Conservation (phyloP, 2,113 vertebrate species). For the Eubucco bourcierii region DNA sequence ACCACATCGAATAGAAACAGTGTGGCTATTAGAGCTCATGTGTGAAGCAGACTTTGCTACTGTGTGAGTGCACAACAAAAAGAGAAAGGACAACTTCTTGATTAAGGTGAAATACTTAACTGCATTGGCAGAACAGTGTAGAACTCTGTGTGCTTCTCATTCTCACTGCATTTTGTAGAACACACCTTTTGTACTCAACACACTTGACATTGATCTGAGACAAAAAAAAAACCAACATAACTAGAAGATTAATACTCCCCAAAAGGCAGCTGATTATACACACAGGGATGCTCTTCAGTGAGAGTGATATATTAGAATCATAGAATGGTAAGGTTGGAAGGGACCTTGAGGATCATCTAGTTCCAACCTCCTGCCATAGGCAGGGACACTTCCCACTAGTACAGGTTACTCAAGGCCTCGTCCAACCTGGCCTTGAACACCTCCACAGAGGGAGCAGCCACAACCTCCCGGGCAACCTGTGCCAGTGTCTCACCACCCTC, state of each 20-base stretch:
- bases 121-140: background rate
- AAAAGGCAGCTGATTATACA: background rate
- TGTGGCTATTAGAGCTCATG: background rate
- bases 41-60: background rate
- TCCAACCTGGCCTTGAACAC: too few relatives aligned
- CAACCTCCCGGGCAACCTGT: too few relatives aligned
- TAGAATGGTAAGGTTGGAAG: too few relatives aligned
- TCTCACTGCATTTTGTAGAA: background rate
- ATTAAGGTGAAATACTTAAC: background rate
- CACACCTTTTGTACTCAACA: background rate
- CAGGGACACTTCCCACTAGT: too few relatives aligned
- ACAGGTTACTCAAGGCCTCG: too few relatives aligned
- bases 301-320: background rate
- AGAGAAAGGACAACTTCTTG: background rate
- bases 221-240: background rate
- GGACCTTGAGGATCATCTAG: too few relatives aligned
- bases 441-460: too few relatives aligned
- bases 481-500: too few relatives aligned
- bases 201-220: background rate
- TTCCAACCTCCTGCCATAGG: too few relatives aligned
- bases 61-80: background rate
- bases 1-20: conserved; percentile 6
- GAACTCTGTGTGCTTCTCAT: background rate
- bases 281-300: background rate
- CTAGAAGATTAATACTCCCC: background rate